A percentile compares a stretch with the other conserved stretches of the same genome.
Conservation (phyloP, 2,113 vertebrate species). For the Sakesphorus luctuosus region DNA sequence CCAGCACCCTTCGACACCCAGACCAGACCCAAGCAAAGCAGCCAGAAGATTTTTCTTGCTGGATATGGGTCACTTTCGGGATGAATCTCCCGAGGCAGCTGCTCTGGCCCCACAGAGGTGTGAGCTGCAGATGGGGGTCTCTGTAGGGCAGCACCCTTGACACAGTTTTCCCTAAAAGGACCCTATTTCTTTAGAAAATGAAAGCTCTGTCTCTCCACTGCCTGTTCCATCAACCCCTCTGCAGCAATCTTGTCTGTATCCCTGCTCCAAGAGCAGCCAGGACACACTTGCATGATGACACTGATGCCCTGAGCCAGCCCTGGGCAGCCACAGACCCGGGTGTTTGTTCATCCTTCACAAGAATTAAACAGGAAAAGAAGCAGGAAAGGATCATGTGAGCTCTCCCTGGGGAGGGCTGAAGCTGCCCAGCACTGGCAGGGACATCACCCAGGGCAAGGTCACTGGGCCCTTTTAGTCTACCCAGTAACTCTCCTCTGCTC, state of each 20-base stretch:
- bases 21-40: background rate
- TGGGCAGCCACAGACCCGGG: background rate
- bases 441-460: background rate
- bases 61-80: rapidly evolving
- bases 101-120: background rate
- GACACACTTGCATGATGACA: background rate
- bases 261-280: background rate
- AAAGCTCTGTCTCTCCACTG: background rate
- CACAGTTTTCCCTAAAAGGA: rapidly evolving
- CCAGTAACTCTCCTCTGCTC: background rate
- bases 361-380: background rate
- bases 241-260: background rate
- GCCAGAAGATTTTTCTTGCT: background rate
- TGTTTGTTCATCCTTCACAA: background rate
- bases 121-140: too few relatives aligned
- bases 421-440: background rate
- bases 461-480: background rate
- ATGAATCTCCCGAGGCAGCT: background rate
- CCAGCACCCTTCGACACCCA: rapidly evolving
- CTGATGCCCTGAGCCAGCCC: background rate
- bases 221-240: background rate
- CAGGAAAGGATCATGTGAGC: background rate
- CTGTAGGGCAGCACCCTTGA: background rate
- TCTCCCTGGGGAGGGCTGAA: background rate
- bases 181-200: background rate